These are phyloP conservation scores for Tamias sibiricus DNA, from an alignment of 2,113 vertebrate species.

Conservation along the genomic window DNA sequence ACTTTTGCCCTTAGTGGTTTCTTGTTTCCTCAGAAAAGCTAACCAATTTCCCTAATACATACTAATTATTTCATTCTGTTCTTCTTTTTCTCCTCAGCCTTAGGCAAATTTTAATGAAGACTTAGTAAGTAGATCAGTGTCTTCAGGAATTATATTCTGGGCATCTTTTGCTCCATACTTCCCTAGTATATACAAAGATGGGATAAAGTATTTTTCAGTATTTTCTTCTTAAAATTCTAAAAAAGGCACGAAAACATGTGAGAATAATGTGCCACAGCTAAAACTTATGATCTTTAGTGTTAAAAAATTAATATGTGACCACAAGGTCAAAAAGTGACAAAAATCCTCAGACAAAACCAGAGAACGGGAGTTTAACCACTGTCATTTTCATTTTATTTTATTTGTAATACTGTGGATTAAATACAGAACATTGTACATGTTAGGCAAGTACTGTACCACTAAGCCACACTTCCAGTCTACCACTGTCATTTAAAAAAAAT, in stretches of 20 bases:
- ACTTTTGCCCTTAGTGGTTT: neutral
- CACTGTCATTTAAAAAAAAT: neutral
- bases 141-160: neutral
- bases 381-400: too few relatives aligned
- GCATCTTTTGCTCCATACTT: neutral
- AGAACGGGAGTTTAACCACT: neutral
- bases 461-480: too few relatives aligned
- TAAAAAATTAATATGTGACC: neutral
- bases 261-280: neutral
- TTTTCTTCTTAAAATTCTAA: neutral
- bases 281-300: neutral
- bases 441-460: too few relatives aligned
- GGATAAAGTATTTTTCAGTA: neutral
- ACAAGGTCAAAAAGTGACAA: neutral
- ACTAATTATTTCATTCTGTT: neutral
- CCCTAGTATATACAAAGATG: neutral
- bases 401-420: too few relatives aligned
- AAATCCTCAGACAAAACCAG: neutral
- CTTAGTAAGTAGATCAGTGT: neutral
- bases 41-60: neutral
- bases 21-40: neutral
- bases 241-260: neutral
- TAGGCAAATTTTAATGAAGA: neutral
- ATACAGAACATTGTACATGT: too few relatives aligned
- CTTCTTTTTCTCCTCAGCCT: neutral